phyloP scores from a whole-genome alignment of 2,797 vertebrate species.

The Euphonia xanthogaster region DNA sequence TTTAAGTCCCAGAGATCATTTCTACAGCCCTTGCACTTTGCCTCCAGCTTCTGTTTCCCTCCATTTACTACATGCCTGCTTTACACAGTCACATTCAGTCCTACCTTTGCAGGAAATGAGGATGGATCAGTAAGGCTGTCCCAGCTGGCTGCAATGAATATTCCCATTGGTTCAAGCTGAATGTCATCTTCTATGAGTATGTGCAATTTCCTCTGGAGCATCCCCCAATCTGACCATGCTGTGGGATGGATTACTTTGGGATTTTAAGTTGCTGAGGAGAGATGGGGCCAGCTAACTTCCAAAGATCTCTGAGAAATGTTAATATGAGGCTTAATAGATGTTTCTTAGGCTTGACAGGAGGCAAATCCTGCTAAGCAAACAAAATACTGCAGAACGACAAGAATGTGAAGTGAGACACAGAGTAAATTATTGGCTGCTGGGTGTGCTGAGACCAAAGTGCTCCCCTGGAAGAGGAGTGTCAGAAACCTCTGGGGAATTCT shows the following conservation, averaged over 20 bases:
- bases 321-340: background rate
- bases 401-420: background rate
- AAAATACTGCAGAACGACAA: background rate
- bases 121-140: constrained; percentile 4
- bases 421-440: background rate
- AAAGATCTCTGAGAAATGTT: background rate
- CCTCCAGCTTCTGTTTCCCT: constrained; percentile 2
- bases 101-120: constrained; percentile 34
- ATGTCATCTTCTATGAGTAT: background rate
- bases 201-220: constrained; percentile 18
- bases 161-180: background rate
- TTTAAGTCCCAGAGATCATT: background rate
- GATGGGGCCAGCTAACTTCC: background rate
- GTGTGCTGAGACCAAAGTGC: background rate
- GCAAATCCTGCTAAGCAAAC: background rate
- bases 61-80: background rate
- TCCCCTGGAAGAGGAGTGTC: background rate
- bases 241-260: background rate
- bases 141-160: constrained; percentile 24
- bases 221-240: background rate
- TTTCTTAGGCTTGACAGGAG: background rate
- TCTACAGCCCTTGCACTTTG: background rate
- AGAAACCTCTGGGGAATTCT: background rate
- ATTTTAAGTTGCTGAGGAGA: background rate
- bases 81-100: background rate